These are phyloP conservation scores for Zingel zingel DNA, from an alignment of 2,113 vertebrate genomes.

Conservation along the genomic window DNA sequence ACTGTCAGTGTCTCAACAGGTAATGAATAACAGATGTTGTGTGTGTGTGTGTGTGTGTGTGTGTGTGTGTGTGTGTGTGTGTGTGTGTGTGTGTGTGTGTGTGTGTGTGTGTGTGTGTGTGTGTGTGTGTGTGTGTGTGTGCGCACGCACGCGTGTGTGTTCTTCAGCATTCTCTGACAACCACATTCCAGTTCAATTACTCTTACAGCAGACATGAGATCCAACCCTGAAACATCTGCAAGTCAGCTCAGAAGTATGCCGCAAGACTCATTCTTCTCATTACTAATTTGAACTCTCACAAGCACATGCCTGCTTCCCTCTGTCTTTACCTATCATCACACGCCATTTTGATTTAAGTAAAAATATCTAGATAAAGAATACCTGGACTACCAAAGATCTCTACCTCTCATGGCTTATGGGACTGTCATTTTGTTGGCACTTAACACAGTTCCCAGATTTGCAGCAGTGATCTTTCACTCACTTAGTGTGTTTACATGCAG, in stretches of 20 bases:
- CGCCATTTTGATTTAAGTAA: not conserved
- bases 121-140: slow-evolving; percentile 11
- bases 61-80: slow-evolving; percentile 14
- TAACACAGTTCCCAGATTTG: not conserved
- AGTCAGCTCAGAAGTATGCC: slow-evolving; percentile 41
- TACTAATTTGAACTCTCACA: slow-evolving; percentile 27
- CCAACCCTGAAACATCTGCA: slow-evolving; percentile 49
- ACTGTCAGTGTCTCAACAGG: slow-evolving; percentile 1
- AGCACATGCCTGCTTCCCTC: slow-evolving; percentile 38
- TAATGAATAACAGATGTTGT: slow-evolving; percentile 9
- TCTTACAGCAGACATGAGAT: slow-evolving; percentile 5
- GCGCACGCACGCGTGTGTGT: slow-evolving; percentile 45
- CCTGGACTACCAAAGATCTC: not conserved
- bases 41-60: slow-evolving; percentile 4
- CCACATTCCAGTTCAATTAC: slow-evolving; percentile 63
- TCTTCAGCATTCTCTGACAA: slow-evolving; percentile 21
- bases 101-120: slow-evolving; percentile 18
- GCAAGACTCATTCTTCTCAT: slow-evolving; percentile 14
- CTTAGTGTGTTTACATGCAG: too few species aligned
- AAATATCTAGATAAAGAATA: not conserved
- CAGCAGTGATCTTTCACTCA: too few species aligned
- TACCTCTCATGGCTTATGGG: too few species aligned
- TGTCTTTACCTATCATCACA: not conserved
- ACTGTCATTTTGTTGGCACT: not conserved
- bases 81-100: slow-evolving; percentile 10